Evolutionary conservation across 2,797 vertebrate species (phyloP).

Genomic region (Tenualosa ilisha): DNA sequence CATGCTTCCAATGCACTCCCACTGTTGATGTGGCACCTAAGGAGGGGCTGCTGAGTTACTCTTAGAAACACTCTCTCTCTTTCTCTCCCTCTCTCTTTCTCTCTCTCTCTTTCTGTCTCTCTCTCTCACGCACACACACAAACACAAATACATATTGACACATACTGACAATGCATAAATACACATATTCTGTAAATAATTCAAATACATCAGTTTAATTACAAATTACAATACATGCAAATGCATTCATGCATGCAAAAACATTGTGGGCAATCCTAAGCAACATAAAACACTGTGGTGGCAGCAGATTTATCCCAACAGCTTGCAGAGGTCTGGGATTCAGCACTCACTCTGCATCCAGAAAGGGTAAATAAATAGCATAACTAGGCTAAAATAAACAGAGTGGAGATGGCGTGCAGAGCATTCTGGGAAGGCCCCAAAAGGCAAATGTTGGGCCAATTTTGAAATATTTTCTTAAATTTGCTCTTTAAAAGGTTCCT

Average conservation of each 20-base stretch:
- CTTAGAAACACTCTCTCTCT: background rate
- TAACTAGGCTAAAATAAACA: background rate
- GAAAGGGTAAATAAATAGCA: background rate
- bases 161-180: too few relatives aligned
- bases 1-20: slow-evolving; percentile 36
- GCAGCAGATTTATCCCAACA: background rate
- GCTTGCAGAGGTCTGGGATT: background rate
- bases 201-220: background rate
- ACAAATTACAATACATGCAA: background rate
- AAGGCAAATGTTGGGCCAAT: background rate
- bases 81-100: background rate
- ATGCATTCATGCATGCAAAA: background rate
- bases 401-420: background rate
- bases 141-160: too few relatives aligned
- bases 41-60: background rate
- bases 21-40: slow-evolving; percentile 57
- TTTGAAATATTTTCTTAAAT: too few relatives aligned
- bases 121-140: background rate
- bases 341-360: background rate
- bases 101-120: background rate
- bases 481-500: too few relatives aligned
- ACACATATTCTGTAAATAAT: background rate
- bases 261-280: background rate
- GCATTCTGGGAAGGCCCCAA: background rate
- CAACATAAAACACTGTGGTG: background rate